These are phyloP conservation scores for Cyrtorhinus lividipennis DNA, from an alignment of 1,140 invertebrate genomes.

Conservation along the genomic window DNA sequence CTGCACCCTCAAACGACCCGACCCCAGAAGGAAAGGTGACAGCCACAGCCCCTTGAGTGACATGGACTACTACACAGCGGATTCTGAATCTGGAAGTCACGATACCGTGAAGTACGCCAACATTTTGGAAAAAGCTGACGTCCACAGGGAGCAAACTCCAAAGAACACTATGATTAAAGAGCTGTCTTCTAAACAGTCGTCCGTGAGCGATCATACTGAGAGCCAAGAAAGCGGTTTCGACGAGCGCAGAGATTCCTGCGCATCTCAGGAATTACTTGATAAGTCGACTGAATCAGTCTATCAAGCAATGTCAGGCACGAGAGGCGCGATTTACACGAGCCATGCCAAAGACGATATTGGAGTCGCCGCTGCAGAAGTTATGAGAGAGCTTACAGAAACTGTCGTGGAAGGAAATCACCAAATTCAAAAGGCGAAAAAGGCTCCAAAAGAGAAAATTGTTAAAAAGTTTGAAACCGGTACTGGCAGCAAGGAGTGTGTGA, in stretches of 20 bases:
- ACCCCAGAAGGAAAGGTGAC: neutral
- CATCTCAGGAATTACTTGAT: conserved; percentile 11
- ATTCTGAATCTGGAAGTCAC: conserved; percentile 2
- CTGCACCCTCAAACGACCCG: conserved; percentile 5
- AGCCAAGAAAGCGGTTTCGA: conserved; percentile 16
- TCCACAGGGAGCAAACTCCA: neutral
- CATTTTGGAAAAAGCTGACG: neutral
- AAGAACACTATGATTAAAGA: neutral
- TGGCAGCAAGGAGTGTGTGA: neutral
- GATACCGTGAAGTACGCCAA: conserved; percentile 3
- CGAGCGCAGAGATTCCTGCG: conserved; percentile 5
- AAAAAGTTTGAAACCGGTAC: neutral
- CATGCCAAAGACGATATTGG: neutral
- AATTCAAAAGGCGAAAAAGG: conserved; percentile 1
- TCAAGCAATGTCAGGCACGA: neutral
- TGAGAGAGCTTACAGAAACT: neutral
- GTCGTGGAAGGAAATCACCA: neutral
- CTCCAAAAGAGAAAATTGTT: neutral
- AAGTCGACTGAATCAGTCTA: neutral
- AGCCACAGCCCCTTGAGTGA: no score
- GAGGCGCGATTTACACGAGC: neutral
- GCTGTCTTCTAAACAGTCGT: neutral
- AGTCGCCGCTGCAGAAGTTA: neutral
- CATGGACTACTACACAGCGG: conserved; percentile 13
- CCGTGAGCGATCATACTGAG: neutral